Base-by-base conservation (phyloP, 2,888 invertebrate genomes). In the Cryptosula pallasiana region DNA sequence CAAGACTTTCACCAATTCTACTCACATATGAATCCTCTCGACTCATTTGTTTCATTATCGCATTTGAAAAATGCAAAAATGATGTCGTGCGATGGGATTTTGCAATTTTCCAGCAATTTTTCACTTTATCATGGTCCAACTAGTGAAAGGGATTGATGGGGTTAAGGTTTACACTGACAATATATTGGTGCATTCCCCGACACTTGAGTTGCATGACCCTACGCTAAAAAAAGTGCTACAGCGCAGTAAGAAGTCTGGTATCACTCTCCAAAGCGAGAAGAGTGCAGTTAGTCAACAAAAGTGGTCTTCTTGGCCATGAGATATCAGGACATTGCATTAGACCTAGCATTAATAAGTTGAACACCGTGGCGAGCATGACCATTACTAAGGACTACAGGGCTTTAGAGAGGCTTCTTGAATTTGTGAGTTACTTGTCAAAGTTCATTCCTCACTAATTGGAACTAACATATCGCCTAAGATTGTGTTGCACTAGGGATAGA, bases 381-480 rank as follows among this genome's bases (percentile, higher is more conserved):
- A 25, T 25, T 23, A 5, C 57, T 16, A 25, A 16, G n/a, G 25
- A 57, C 57, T 5, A 25, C 20, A 57, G n/a, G 5, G 57, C 20
- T 16, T 5, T 57, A 5, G 5, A 57, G 25, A n/a, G 57, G 5
- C n/a, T 13, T 57, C n/a, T 57, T 5, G 13, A 23, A 25, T 57
- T 57, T 57, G 57, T 57, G n/a, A 57, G n/a, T 25, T 57, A 57
- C 25, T 25, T 57, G n/a, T 16, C n/a, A 57, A n/a, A 57, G 25
- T 57, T 57, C 25, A 16, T 16, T n/a, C 57, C 57, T n/a, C n/a
- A 57, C 25, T 25, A 16, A 5, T 9, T 23, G 5, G 25, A 57
- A 57, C n/a, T 23, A 25, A 57, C 57, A 57, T n/a, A n/a, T n/a
- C n/a, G n/a, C n/a, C n/a, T n/a, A n/a, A n/a, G n/a, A n/a, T n/a